Conservation (phyloP, 2,113 vertebrate species). For the Pelvicachromis taeniatus region DNA sequence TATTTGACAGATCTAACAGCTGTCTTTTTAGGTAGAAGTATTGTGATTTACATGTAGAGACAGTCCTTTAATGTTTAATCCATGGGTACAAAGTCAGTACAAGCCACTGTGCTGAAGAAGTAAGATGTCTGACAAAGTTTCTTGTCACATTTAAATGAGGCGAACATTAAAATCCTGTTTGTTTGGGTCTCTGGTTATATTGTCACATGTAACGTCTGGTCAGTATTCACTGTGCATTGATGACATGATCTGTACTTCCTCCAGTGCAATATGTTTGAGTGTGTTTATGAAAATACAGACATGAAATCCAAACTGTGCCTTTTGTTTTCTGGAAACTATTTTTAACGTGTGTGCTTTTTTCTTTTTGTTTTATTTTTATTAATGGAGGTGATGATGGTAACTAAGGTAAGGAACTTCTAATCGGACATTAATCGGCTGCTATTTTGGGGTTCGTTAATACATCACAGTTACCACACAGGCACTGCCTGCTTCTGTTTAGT, state of each 20-base stretch:
- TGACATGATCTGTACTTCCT: neutral
- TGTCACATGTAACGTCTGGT: neutral
- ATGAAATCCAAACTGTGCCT: neutral
- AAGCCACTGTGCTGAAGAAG: neutral
- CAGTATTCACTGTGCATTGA: neutral
- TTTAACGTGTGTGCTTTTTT: neutral
- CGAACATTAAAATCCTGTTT: neutral
- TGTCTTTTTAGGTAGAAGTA: neutral
- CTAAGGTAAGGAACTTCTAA: neutral
- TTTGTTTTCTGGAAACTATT: neutral
- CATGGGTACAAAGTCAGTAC: neutral
- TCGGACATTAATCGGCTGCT: neutral
- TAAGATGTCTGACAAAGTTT: neutral
- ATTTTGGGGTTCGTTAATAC: neutral
- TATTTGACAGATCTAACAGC: neutral
- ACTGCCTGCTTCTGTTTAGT: neutral
- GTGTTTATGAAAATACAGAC: neutral
- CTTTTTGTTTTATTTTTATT: accelerated
- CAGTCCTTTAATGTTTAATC: neutral
- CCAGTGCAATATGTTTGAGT: neutral
- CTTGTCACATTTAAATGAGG: neutral
- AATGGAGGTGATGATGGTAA: neutral
- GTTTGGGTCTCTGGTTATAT: neutral
- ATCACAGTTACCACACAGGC: neutral
- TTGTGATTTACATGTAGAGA: neutral